Conservation (phyloP, 2,797 vertebrate genomes). For the Urosaurus nigricauda region DNA sequence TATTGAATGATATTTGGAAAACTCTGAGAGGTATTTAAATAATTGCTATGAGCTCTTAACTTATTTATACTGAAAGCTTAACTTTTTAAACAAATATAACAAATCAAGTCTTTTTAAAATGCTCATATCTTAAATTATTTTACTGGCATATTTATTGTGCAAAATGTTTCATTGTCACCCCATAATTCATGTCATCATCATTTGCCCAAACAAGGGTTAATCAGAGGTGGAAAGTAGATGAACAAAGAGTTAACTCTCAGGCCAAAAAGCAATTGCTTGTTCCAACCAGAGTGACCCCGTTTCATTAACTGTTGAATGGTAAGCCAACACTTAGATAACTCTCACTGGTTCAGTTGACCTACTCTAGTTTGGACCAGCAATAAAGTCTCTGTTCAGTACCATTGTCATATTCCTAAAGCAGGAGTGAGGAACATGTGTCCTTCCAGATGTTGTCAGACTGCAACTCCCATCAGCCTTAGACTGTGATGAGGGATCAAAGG, state of each 20-base stretch:
- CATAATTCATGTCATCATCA: neutral
- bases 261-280: neutral
- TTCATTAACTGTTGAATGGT: too few relatives aligned
- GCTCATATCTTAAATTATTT: conserved; percentile 4
- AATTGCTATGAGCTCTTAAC: conserved; percentile 36
- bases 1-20: neutral
- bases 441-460: too few relatives aligned
- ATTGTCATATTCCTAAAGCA: neutral
- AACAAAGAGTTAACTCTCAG: too few relatives aligned
- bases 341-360: too few relatives aligned
- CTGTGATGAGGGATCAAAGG: neutral
- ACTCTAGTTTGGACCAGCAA: too few relatives aligned
- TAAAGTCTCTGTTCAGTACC: too few relatives aligned
- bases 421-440: neutral
- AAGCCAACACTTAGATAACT: too few relatives aligned
- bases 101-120: neutral
- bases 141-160: neutral
- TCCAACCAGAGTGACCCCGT: neutral
- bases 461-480: neutral
- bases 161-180: neutral
- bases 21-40: conserved; percentile 2
- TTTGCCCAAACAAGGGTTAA: conserved; percentile 10
- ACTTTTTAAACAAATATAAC: neutral
- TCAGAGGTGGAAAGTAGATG: neutral
- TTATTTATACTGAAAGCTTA: conserved; percentile 61